phyloP scores from a whole-genome alignment of 2,888 invertebrate species.

The Ctenicera cuprea region DNA sequence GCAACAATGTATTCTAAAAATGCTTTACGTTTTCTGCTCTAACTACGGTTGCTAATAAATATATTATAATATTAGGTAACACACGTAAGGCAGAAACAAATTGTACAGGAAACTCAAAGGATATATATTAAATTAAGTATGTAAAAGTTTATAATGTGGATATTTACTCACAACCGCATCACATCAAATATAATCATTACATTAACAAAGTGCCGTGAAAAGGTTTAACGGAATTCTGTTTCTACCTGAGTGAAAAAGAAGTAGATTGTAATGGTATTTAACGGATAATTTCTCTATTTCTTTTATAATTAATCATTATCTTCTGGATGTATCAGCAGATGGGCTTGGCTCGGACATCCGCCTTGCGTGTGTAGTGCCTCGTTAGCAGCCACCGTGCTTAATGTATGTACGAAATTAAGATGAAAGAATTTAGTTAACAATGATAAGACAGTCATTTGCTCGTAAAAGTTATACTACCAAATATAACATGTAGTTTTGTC shows the following conservation, averaged over 20 bases:
- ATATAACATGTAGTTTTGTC: background rate
- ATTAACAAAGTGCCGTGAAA: background rate
- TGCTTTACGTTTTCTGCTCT: too few species aligned
- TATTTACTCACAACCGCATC: too few species aligned
- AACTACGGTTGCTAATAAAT: too few species aligned
- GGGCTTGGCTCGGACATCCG: slow-evolving; percentile 58
- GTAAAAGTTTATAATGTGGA: too few species aligned
- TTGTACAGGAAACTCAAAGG: too few species aligned
- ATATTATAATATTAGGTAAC: too few species aligned
- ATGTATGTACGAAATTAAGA: slow-evolving; percentile 42
- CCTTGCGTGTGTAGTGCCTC: slow-evolving; percentile 52
- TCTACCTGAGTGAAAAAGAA: slow-evolving; percentile 37
- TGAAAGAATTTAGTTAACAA: slow-evolving; percentile 39
- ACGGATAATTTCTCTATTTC: slow-evolving; percentile 64
- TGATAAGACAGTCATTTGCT: slow-evolving; percentile 2
- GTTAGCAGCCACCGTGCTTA: slow-evolving; percentile 48
- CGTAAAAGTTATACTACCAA: background rate
- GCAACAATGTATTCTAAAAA: too few species aligned
- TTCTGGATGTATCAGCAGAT: slow-evolving; percentile 59
- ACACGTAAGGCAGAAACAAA: too few species aligned
- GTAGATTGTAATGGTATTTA: slow-evolving; percentile 57
- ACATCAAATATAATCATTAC: too few species aligned
- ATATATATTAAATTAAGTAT: too few species aligned
- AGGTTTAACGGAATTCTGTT: slow-evolving; percentile 5
- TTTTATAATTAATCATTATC: slow-evolving; percentile 65